A percentile compares a stretch with the other conserved stretches of the same genome.
phyloP scores from a whole-genome alignment of 2,797 vertebrate species.

The Sebastes oblongus region DNA sequence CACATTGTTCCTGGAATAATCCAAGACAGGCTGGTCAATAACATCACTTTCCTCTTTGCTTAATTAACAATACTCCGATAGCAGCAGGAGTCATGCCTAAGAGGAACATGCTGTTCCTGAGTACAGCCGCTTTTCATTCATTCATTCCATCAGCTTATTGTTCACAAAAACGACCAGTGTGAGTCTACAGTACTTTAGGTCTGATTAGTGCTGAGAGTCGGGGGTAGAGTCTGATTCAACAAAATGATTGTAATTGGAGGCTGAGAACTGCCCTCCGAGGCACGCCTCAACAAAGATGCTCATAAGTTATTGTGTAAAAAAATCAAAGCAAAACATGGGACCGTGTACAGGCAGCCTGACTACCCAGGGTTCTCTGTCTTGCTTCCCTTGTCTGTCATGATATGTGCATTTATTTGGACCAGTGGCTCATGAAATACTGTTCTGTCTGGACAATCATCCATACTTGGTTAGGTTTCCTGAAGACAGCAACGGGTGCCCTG shows the following conservation, averaged over 20 bases:
- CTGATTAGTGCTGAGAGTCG: background rate
- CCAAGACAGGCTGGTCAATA: background rate
- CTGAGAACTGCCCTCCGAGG: background rate
- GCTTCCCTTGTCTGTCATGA: background rate
- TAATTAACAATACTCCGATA: slow-evolving; percentile 2
- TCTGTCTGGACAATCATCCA: slow-evolving; percentile 19
- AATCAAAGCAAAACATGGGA: too few relatives aligned
- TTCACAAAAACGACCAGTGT: background rate
- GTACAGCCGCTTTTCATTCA: background rate
- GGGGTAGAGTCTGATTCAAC: background rate
- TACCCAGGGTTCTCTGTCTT: background rate
- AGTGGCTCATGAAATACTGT: background rate
- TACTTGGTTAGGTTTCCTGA: slow-evolving; percentile 41
- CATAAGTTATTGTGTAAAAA: background rate
- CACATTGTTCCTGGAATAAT: background rate
- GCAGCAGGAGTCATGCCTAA: slow-evolving; percentile 27
- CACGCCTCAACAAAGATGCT: background rate
- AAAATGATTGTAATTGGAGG: background rate
- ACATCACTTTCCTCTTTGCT: slow-evolving; percentile 9
- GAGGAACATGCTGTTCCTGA: slow-evolving; percentile 10
- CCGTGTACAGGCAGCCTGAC: background rate
- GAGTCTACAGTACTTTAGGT: background rate
- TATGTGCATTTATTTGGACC: background rate
- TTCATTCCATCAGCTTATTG: background rate
- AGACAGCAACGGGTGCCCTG: slow-evolving; percentile 11